Percentiles rank a stretch among this genome's conserved stretches.
These are phyloP conservation scores for Tetramorium alpestre DNA, from an alignment of 1,140 invertebrate species.

Conservation along the genomic window DNA sequence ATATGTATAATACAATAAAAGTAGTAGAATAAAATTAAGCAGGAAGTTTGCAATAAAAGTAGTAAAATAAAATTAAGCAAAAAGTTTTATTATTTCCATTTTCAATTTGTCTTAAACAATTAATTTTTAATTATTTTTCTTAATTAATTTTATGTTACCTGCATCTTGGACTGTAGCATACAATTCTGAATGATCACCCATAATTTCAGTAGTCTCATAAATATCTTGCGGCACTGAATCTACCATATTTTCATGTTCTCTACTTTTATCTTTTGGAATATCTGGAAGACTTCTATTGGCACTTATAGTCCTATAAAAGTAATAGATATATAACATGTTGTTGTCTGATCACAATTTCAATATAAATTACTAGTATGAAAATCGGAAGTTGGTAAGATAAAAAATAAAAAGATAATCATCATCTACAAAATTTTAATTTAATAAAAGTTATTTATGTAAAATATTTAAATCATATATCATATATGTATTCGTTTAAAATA, in stretches of 20 bases:
- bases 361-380: too few species aligned
- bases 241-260: conserved; percentile 75
- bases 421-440: too few species aligned
- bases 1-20: too few species aligned
- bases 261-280: conserved; percentile 86
- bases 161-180: conserved; percentile 90
- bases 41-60: neutral
- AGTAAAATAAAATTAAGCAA: neutral
- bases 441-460: too few species aligned
- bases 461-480: too few species aligned
- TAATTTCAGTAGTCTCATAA: conserved; percentile 84
- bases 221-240: conserved; percentile 83
- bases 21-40: neutral
- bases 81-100: neutral
- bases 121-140: neutral
- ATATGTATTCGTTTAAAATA: too few species aligned
- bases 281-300: conserved; percentile 89
- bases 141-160: conserved; percentile 71
- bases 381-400: too few species aligned
- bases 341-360: too few species aligned
- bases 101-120: neutral
- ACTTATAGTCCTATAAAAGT: conserved; percentile 79
- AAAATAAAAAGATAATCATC: too few species aligned
- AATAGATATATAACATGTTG: too few species aligned
- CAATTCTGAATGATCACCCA: conserved; percentile 88